These are phyloP conservation scores for Microdon myrmicae DNA, from an alignment of 2,888 invertebrate species.

Conservation along the genomic window DNA sequence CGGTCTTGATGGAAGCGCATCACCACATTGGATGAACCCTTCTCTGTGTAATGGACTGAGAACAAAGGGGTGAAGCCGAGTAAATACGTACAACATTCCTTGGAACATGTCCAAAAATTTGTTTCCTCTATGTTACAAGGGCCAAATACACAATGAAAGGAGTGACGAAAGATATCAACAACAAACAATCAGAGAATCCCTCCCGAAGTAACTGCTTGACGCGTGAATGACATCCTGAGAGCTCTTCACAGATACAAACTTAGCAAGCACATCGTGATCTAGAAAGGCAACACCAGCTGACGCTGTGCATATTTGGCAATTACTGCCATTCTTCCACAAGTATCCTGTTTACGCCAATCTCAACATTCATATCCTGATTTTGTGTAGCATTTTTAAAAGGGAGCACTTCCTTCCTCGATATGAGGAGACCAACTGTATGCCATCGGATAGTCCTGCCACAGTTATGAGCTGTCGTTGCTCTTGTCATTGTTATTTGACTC, in stretches of 20 bases:
- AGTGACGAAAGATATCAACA: slow-evolving; percentile 32
- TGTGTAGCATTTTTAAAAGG: slow-evolving; percentile 15
- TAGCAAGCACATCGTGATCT: slow-evolving; percentile 5
- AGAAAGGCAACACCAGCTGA: slow-evolving; percentile 43
- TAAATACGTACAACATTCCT: slow-evolving; percentile 9
- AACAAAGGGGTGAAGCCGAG: slow-evolving; percentile 4
- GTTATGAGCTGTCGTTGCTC: too few relatives aligned
- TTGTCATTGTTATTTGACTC: too few relatives aligned
- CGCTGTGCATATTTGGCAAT: slow-evolving; percentile 50
- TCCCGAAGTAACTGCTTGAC: slow-evolving; percentile 47
- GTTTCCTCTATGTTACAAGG: slow-evolving; percentile 26
- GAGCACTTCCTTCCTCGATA: too few relatives aligned
- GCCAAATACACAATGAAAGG: slow-evolving; percentile 49
- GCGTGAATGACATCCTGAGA: slow-evolving; percentile 32
- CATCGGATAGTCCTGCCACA: too few relatives aligned
- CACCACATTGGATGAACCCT: too few relatives aligned
- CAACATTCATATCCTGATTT: too few relatives aligned
- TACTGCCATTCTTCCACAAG: slow-evolving; percentile 22
- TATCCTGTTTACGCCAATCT: too few relatives aligned
- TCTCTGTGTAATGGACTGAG: slow-evolving; percentile 7
- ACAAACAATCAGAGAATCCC: slow-evolving; percentile 28
- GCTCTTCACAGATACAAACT: slow-evolving; percentile 15
- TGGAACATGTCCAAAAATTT: slow-evolving; percentile 41
- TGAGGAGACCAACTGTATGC: too few relatives aligned
- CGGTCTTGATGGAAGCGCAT: slow-evolving; percentile 22